Evolutionary conservation across 2,113 vertebrate species (phyloP), one percentile per base, ranked within the genome.

Genomic region (Porphyrio hochstetteri): DNA sequence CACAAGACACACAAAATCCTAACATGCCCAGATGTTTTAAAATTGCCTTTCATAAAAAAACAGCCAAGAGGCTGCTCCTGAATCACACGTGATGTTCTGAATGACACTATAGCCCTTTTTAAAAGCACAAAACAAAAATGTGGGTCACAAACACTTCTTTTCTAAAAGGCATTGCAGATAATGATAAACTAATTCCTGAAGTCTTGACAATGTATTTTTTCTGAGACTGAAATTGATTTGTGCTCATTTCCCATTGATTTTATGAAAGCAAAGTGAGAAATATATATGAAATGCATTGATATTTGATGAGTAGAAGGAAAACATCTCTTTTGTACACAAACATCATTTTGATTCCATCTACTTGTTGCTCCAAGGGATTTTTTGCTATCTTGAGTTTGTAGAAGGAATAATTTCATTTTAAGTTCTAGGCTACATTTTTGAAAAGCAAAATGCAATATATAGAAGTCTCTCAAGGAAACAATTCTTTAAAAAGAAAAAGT

Each of bases 111-210:
- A 53, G 16, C 5, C 7, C 15, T 50, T 71, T 68, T 56, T 16
- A 61, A 76, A 90, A 84, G 20, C 36, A 59, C 4, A 64, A 89
- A 76, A 24, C 20, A 38, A 36, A 86, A 38, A 1, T 19, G 16
- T 48, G 17, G 11, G n/a, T 56, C 59, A 52, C 33, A 84, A 56
- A 56, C 21, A 65, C 5, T 75, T 46, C 7, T 28, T 80, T 35
- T 50, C 85, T 86, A 88, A 88, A 74, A 83, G 24, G 40, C 11
- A 57, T 17, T 70, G 11, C 13, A 33, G 31, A 50, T 86, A 92
- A 90, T 44, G 40, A 93, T 57, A 90, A 90, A 86, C 25, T 88
- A 90, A 91, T 93, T 93, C n/a, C 82, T 61, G 55, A 92, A 86
- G 50, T 74, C 28, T 10, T 60, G 55, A 93, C 36, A 86, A 88